Evolutionary conservation across 2,888 invertebrate species (phyloP), one percentile per base, ranked within the genome.

Genomic region (Synergus umbraculus): DNA sequence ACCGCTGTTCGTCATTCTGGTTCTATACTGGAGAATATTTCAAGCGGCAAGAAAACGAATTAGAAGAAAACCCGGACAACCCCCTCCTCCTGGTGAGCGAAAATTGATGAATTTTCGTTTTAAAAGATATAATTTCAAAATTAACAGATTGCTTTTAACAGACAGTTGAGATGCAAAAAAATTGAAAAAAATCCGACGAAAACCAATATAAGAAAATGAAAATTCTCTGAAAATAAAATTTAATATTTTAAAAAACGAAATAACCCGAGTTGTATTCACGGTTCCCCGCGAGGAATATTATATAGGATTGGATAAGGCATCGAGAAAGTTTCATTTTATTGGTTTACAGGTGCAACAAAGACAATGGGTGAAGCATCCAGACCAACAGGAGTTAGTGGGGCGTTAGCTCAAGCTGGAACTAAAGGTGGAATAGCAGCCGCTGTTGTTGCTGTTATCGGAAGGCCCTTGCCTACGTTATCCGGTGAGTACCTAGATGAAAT

Each of bases 1-100:
- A 84, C 98, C 98, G 43, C 94, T 98, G 69, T 93, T 96, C 82
- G 95, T 97, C 78, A 98, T 98, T 90, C 94, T 98, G 86, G 95
- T 97, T 88, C 94, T 98, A 69, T 98, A 98, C 93, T 97, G 97
- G 96, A 95, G 97, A 91, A 98, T 96, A 93, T 96, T 97, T 93
- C 96, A 97, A 92, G 97, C 97, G 8, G 98, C 98, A 9, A 94
- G 97, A 81, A 96, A 96, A 91, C 94, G 97, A 91, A 98, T 98
- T 89, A 94, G 97, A 79, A 93, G 95, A 89, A 93, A 95, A 87
- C 89, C 87, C n/a, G 95, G 94, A 49, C 94, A 94, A 66, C 82
- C 85, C 65, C 76, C 81, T 85, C 78, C 86, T 10, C 85, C 85
- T 86, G 87, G 88, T 87, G 76, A 79, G 10, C 41, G 65, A 58